phyloP scores from a whole-genome alignment of 2,113 vertebrate genomes.

The Cyanocitta stelleri region DNA sequence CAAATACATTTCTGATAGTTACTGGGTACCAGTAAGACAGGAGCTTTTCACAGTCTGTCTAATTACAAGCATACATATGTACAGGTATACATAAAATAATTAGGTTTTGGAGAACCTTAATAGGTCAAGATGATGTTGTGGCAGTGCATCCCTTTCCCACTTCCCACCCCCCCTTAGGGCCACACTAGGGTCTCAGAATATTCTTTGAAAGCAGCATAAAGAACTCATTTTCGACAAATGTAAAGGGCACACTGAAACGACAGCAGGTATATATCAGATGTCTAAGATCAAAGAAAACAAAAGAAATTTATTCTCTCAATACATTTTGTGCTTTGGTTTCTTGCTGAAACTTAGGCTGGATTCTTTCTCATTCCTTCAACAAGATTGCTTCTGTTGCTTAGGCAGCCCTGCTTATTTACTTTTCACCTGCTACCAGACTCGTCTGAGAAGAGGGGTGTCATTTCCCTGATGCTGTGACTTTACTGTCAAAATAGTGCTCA shows the following conservation, averaged over 20 bases:
- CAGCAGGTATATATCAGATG: background rate
- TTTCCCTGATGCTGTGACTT: background rate
- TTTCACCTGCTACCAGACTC: background rate
- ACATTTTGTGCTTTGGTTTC: background rate
- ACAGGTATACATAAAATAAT: background rate
- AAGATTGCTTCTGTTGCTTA: background rate
- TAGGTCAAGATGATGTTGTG: no score
- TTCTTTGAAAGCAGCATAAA: background rate
- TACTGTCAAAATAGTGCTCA: background rate
- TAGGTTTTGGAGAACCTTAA: background rate
- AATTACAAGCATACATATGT: background rate
- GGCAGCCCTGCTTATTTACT: background rate
- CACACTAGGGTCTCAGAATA: background rate
- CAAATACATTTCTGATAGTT: background rate
- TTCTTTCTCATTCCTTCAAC: background rate
- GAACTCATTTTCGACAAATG: rapidly evolving
- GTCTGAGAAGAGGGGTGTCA: background rate
- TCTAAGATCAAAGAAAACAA: background rate
- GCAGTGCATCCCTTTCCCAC: background rate
- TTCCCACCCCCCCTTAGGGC: rapidly evolving
- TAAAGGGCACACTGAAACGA: background rate
- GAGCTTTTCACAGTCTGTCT: background rate
- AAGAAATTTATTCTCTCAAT: background rate
- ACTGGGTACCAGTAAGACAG: background rate
- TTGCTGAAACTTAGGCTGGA: background rate